Base-by-base conservation (phyloP, 1,140 invertebrate genomes). In the Drosophila ironensis region DNA sequence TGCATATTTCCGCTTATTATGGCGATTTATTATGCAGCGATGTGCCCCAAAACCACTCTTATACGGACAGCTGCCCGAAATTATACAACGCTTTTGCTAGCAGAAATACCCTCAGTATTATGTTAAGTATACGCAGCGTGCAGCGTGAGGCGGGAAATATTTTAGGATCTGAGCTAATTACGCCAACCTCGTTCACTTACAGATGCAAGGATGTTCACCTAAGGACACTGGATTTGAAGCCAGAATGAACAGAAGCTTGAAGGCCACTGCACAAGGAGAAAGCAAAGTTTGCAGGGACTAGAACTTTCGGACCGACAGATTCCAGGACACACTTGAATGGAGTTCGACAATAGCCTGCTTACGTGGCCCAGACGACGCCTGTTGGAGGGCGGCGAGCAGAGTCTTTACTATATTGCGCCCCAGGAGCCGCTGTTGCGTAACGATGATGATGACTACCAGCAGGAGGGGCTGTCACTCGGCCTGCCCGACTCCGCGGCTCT, bases 371-470 rank as follows among this genome's bases (percentile, higher is more conserved):
- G 68, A 1, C 68, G 30, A 16, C 53, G 59, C 4, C 12, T 50
- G 38, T 37, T 14, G 11, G 33, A 41, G 7, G 50, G 53, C 19
- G 48, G 50, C n/a, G 77, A 77, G 20, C 33, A 37, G 12, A 61
- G 81, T 4, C 12, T 80, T 11, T 84, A 64, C 35, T 84, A 86
- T 14, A 84, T 84, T 14, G 80, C 71, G 1, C 70, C 71, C 11
- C 80, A 84, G 45, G 51, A 84, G 38, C 71, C 71, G 0, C n/a
- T 84, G 52, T 41, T 84, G 46, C 53, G 41, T 3, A 64, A 44
- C 22, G 72, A 54, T 41, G 78, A 82, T 24, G 78, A 82, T 8
- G 73, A 84, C 52, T 84, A 71, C 14, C 64, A 50, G n/a, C n/a
- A n/a, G 53, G 74, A 80, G 40, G 50, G 7, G 8, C n/a, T 38